Conservation (phyloP, 1,140 invertebrate species). For the Anastrepha ludens region DNA sequence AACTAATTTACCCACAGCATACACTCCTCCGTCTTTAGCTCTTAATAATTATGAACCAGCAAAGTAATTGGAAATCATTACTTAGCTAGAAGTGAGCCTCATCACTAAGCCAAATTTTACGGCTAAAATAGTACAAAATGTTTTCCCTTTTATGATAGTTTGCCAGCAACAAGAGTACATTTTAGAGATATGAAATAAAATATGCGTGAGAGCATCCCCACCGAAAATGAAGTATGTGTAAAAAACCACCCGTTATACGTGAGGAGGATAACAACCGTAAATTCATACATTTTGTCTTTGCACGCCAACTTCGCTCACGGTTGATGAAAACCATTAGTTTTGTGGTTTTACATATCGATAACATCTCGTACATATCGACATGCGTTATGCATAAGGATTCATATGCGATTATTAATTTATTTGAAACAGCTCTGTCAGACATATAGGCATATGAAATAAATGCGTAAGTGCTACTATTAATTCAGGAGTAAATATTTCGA, state of each 20-base stretch:
- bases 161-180: too few relatives aligned
- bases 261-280: neutral
- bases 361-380: neutral
- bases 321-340: conserved; percentile 27
- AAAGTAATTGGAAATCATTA: too few relatives aligned
- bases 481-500: conserved; percentile 36
- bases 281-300: conserved; percentile 25
- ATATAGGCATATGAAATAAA: neutral
- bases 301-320: neutral
- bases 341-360: conserved; percentile 28
- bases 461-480: neutral
- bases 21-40: too few relatives aligned
- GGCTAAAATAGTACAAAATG: too few relatives aligned
- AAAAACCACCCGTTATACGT: neutral
- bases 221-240: too few relatives aligned
- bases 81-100: too few relatives aligned
- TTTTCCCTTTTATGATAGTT: too few relatives aligned
- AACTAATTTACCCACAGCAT: too few relatives aligned
- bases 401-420: conserved; percentile 42
- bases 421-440: conserved; percentile 9
- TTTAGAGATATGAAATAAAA: too few relatives aligned
- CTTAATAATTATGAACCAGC: too few relatives aligned
- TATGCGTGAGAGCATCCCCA: too few relatives aligned
- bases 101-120: too few relatives aligned
- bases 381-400: conserved; percentile 25